Evolutionary conservation across 2,888 invertebrate species (phyloP), one percentile per base, ranked within the genome.

Genomic region (Branchipolynoe longqiensis): DNA sequence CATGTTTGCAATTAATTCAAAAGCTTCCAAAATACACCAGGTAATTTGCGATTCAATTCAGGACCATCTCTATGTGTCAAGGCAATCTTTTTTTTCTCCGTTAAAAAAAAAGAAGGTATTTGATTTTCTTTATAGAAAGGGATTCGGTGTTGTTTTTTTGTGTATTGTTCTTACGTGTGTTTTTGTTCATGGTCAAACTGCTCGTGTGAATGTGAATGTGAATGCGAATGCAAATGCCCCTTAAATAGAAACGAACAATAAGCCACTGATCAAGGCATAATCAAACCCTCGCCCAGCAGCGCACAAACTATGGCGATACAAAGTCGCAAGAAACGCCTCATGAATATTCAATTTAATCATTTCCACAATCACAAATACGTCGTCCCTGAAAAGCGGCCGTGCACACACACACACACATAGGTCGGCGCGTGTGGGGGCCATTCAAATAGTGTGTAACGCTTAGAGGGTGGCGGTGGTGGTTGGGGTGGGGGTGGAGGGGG

Each of bases 301-400:
- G n/a, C 3, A 12, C 69, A 69, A 33, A 69, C 69, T 36, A n/a
- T 38, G 38, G 6, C 33, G 69, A 33, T 64, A 33, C 33, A 69
- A 33, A 33, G 69, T 14, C 22, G 18, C 3, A 36, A 69, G 38
- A 33, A 69, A 12, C 14, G 12, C 31, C 69, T 69, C 69, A 69
- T 69, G 38, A 69, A 69, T 69, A 69, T 69, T 1, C 38, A 69
- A 69, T 33, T 69, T 33, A 69, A 69, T 69, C 36, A 69, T 33
- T 0, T 18, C 36, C 4, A 22, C 69, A 12, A n/a, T 38, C 69
- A 22, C 36, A 36, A 69, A 69, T 69, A 58, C 58, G n/a, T 58
- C 58, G 12, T 48, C 8, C 8, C n/a, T n/a, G n/a, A n/a, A n/a
- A n/a, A n/a, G n/a, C n/a, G n/a, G n/a, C n/a, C n/a, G n/a, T n/a